These are phyloP conservation scores for Netelia inedita DNA, from an alignment of 2,888 invertebrate species.

Conservation along the genomic window DNA sequence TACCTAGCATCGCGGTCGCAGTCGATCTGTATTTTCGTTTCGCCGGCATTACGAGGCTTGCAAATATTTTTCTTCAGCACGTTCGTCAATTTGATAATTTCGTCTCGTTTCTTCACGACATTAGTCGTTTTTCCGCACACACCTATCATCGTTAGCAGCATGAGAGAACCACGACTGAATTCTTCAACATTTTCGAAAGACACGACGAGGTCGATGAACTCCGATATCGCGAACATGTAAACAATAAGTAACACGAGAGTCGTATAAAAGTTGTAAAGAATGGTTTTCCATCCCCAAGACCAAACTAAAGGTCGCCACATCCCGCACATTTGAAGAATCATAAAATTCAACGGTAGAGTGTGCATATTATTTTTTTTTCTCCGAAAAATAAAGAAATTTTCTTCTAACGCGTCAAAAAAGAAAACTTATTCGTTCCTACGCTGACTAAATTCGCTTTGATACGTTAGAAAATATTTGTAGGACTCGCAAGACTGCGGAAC, in stretches of 20 bases:
- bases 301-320: slow-evolving; percentile 64
- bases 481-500: not conserved
- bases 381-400: not conserved
- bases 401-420: not conserved
- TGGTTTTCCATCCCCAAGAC: slow-evolving; percentile 53
- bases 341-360: slow-evolving; percentile 55
- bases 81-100: slow-evolving; percentile 50
- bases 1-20: slow-evolving; percentile 41
- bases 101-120: slow-evolving; percentile 55
- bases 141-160: slow-evolving; percentile 62
- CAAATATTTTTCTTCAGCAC: slow-evolving; percentile 33
- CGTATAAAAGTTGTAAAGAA: slow-evolving; percentile 63
- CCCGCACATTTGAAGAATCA: slow-evolving; percentile 55
- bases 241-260: slow-evolving; percentile 52
- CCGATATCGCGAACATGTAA: slow-evolving; percentile 43
- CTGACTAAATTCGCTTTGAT: not conserved
- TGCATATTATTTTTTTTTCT: slow-evolving; percentile 8
- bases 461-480: not conserved
- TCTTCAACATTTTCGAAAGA: slow-evolving; percentile 52
- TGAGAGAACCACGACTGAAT: slow-evolving; percentile 60
- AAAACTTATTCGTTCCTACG: not conserved
- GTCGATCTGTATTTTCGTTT: slow-evolving; percentile 32
- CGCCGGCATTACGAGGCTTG: slow-evolving; percentile 18
- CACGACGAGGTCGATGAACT: slow-evolving; percentile 66
- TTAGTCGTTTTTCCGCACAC: slow-evolving; percentile 60